Percentiles rank a stretch among this genome's conserved stretches.
Evolutionary conservation across 2,797 vertebrate genomes (phyloP).

Genomic region (Mionectes olivaceus): DNA sequence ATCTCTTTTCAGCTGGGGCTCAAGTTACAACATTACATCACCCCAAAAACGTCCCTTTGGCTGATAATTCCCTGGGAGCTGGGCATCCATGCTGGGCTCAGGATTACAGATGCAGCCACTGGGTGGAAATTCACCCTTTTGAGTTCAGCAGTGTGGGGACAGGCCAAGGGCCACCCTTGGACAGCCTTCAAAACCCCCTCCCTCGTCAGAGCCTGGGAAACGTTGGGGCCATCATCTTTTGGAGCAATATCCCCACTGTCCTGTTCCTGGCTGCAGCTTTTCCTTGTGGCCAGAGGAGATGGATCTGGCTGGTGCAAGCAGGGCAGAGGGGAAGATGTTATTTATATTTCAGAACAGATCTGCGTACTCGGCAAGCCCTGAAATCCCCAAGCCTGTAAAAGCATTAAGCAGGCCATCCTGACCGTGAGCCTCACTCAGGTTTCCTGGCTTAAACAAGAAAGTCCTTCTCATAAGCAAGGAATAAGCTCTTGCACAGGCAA

Average conservation of each 20-base stretch:
- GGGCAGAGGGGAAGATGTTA: background rate
- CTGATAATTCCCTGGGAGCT: conserved; percentile 44
- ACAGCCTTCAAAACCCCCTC: background rate
- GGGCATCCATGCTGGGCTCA: background rate
- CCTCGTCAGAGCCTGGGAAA: background rate
- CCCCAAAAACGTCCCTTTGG: conserved; percentile 44
- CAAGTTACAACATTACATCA: conserved; percentile 69
- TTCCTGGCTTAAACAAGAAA: conserved; percentile 72
- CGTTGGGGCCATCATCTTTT: rapidly evolving
- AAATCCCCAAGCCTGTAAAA: conserved; percentile 64
- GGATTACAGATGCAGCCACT: rapidly evolving
- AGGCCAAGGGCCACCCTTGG: background rate
- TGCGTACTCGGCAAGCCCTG: background rate
- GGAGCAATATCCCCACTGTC: background rate
- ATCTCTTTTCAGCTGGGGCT: conserved; percentile 59
- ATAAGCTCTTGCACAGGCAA: conserved; percentile 49
- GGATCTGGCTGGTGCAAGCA: background rate
- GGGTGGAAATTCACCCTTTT: background rate
- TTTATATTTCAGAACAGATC: conserved; percentile 53
- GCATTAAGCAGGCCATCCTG: conserved; percentile 61
- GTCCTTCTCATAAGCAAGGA: conserved; percentile 55
- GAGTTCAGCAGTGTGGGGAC: background rate
- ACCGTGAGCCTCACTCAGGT: background rate
- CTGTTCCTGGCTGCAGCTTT: background rate
- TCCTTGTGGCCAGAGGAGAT: background rate